Evolutionary conservation across 2,888 invertebrate genomes (phyloP), one percentile per base, ranked within the genome.

Genomic region (Scaptomyza cyrtandrae): DNA sequence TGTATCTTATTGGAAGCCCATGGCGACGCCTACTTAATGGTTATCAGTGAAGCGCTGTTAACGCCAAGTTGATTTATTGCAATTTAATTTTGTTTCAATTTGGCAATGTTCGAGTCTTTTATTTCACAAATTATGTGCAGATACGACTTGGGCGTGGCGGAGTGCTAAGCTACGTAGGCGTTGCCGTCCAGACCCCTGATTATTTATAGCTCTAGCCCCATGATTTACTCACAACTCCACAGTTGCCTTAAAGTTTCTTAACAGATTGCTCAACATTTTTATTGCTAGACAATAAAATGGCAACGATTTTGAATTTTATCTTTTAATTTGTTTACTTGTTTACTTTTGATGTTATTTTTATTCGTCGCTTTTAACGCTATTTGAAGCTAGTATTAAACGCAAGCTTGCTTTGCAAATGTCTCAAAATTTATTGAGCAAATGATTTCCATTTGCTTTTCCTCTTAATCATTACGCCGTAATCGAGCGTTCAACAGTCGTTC

Each of bases 101-200:
- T 82, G 80, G 58, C 67, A 67, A 68, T 82, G 68, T 73, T 64
- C 73, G 62, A 81, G 82, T 85, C 68, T 81, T 81, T 82, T 79
- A 82, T 85, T 85, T 78, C 86, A 76, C 88, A 83, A 86, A 83
- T 88, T 88, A 88, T 82, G 86, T 86, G 88, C 76, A 71, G 83
- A 88, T 88, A 86, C 86, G 80, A 79, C 69, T 65, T 71, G 62
- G 88, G 83, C 86, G 88, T 83, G 88, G 75, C 64, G 14, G 29
- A 27, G 54, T 50, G 56, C 33, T 61, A 59, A 61, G 65, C 66
- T 45, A 13, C 50, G 37, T 56, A 50, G 66, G 46, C 69, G 58
- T 54, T 39, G 33, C 24, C 37, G n/a, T 65, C 54, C 54, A 11
- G 62, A 41, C 44, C 61, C 45, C 24, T 41, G 52, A 59, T 79